A percentile compares a stretch with the other conserved stretches of the same genome.
These are phyloP conservation scores for Anastrepha ludens DNA, from an alignment of 1,140 invertebrate species.

Conservation along the genomic window DNA sequence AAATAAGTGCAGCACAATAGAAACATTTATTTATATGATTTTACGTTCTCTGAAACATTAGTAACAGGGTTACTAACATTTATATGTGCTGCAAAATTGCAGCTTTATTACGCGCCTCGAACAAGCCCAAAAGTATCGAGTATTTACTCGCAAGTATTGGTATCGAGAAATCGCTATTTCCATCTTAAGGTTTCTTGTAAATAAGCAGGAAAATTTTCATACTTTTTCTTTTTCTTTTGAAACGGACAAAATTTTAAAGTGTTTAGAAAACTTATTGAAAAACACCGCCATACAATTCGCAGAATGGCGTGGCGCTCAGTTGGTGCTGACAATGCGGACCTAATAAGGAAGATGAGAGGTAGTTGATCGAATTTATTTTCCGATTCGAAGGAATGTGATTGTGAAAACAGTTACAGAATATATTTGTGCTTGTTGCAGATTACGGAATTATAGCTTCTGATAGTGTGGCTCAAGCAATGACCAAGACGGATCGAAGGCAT, in stretches of 20 bases:
- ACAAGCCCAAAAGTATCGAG: no score
- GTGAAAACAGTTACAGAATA: slow-evolving; percentile 17
- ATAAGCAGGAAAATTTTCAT: neutral
- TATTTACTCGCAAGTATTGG: no score
- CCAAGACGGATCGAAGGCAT: slow-evolving; percentile 87
- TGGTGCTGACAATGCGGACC: slow-evolving; percentile 88
- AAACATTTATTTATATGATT: no score
- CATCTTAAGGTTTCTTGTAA: slow-evolving; percentile 13
- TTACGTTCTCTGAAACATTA: no score
- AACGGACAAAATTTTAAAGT: neutral
- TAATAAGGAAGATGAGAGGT: slow-evolving; percentile 89
- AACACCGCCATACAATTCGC: slow-evolving; percentile 24
- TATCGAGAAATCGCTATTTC: neutral
- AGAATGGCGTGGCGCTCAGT: slow-evolving; percentile 87
- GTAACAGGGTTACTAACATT: no score
- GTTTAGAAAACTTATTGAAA: slow-evolving; percentile 37
- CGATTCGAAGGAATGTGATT: neutral
- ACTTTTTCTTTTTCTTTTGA: neutral
- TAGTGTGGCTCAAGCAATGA: slow-evolving; percentile 89
- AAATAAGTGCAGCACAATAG: no score
- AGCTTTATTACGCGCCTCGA: no score
- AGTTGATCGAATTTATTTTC: slow-evolving; percentile 62
- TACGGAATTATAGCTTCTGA: slow-evolving; percentile 90
- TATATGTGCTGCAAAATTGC: no score
- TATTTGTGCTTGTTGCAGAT: slow-evolving; percentile 77